Evolutionary conservation across 2,113 vertebrate genomes (phyloP).

Genomic region (Eupsittula cactorum): DNA sequence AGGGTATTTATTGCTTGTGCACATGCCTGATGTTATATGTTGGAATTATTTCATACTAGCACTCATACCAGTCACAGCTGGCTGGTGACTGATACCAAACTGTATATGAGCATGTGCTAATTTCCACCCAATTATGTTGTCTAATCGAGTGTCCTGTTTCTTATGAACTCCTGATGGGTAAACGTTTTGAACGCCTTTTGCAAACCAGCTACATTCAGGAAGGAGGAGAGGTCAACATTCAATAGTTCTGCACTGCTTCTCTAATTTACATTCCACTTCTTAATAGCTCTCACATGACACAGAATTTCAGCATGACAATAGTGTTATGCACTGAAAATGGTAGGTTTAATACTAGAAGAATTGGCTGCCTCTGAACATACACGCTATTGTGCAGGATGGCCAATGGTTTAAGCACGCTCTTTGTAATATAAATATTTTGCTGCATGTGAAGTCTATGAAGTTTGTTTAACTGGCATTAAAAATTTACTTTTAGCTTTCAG

Average conservation of each 20-base stretch:
- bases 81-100: not conserved
- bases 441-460: not conserved
- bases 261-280: not conserved
- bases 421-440: not conserved
- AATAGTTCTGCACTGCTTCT: not conserved
- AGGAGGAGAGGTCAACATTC: not conserved
- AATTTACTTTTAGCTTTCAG: not conserved
- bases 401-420: not conserved
- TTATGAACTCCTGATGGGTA: not conserved
- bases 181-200: not conserved
- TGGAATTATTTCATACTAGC: not conserved
- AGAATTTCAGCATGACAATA: not conserved
- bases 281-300: not conserved
- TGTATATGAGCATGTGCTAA: not conserved
- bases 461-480: not conserved
- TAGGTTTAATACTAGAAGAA: not conserved
- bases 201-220: not conserved
- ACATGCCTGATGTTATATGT: not conserved
- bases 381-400: not conserved
- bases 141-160: not conserved
- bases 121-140: not conserved
- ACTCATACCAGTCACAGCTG: not conserved
- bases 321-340: not conserved
- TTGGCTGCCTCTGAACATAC: not conserved
- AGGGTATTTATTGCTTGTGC: not conserved